Conservation (phyloP, 23 tunicate genomes). For the Botrylloides violaceus region DNA sequence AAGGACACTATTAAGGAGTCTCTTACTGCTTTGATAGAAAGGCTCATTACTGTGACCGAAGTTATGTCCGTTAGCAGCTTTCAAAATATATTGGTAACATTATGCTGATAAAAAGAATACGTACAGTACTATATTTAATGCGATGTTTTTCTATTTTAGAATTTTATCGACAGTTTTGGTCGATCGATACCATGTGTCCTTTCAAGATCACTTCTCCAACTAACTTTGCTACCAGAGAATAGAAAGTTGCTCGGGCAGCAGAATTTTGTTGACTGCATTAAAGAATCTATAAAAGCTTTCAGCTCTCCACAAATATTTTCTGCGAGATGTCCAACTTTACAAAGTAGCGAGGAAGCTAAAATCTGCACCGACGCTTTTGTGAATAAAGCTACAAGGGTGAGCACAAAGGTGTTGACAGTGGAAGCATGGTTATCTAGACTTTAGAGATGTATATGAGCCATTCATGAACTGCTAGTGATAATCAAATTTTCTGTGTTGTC, state of each 20-base stretch:
- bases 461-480: too few species aligned
- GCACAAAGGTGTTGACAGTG: background rate
- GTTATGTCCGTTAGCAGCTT: constrained; percentile 35
- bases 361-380: constrained; percentile 42
- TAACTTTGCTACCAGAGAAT: constrained; percentile 60
- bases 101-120: too few species aligned
- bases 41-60: constrained; percentile 45
- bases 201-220: constrained; percentile 65
- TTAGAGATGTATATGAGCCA: too few species aligned
- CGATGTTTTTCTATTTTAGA: constrained; percentile 22
- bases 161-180: constrained; percentile 55
- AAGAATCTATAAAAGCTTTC: constrained; percentile 67
- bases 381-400: constrained; percentile 60
- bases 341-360: constrained; percentile 39
- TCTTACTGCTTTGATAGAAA: constrained; percentile 31
- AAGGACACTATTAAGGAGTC: constrained; percentile 14
- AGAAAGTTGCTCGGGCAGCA: constrained; percentile 44
- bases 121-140: background rate
- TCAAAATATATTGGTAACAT: constrained; percentile 50
- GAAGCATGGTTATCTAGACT: too few species aligned
- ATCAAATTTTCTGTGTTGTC: constrained; percentile 1
- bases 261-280: constrained; percentile 41
- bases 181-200: constrained; percentile 56
- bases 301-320: constrained; percentile 62
- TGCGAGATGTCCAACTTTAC: constrained; percentile 28